phyloP scores from a whole-genome alignment of 1,140 invertebrate genomes.

The Drosophila kepulauana region DNA sequence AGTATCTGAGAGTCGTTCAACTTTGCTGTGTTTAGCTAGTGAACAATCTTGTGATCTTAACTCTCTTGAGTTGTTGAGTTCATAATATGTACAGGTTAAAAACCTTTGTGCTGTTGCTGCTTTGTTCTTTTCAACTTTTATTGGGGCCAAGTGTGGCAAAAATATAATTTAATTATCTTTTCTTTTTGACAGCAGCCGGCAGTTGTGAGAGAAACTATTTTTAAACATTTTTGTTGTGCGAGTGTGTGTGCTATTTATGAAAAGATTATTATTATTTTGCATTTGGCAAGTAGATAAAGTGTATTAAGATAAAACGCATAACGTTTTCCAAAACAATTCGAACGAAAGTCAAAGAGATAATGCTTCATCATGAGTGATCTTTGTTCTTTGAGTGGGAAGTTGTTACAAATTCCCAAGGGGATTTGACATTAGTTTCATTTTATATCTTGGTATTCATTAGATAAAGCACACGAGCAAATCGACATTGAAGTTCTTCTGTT shows the following conservation, averaged over 20 bases:
- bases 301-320: not conserved
- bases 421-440: not conserved
- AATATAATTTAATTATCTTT: constrained; percentile 27
- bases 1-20: no score
- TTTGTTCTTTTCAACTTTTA: not conserved
- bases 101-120: not conserved
- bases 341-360: no score
- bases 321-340: not conserved
- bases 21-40: not conserved
- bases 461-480: not conserved
- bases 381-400: not conserved
- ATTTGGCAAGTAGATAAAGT: constrained; percentile 1
- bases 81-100: not conserved
- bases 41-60: not conserved
- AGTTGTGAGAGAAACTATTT: not conserved
- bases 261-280: not conserved
- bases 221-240: not conserved
- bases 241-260: constrained; percentile 3
- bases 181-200: not conserved
- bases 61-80: not conserved
- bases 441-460: not conserved
- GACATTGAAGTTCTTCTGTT: not conserved
- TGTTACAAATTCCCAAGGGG: not conserved
- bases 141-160: constrained; percentile 22
- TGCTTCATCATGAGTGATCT: no score